Evolutionary conservation across 2,797 vertebrate species (phyloP), one percentile per base, ranked within the genome.

Genomic region (Pitangus sulphuratus): DNA sequence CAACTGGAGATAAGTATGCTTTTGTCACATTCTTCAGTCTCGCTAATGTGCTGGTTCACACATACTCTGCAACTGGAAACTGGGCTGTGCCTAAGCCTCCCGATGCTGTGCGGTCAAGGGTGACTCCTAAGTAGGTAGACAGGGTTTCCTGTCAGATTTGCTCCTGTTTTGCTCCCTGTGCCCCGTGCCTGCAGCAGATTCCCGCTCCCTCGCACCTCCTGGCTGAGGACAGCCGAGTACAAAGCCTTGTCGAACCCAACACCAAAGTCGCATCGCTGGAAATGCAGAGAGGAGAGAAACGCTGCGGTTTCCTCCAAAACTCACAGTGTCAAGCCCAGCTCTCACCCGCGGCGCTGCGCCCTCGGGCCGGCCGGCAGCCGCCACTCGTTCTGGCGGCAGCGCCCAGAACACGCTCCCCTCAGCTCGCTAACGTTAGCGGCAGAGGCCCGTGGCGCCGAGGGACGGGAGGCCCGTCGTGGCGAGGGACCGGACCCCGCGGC

Each of bases 391-490:
- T 16, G 60, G 60, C 33, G 12, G 65, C 11, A 31, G 12, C 2
- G 5, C 3, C 11, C 37, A 4, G 45, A 25, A 1, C n/a, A 0
- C 1, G 12, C 1, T 22, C 5, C 70, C 15, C 11, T 14, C 33
- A 13, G 22, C 22, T 47, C 7, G 45, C 13, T 5, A 47, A 8
- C 6, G 44, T 30, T 4, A 3, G 2, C 6, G 2, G 48, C 68
- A 2, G 58, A 2, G 45, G 42, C 42, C 12, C 21, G 30, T 1
- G 4, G 39, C 30, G 26, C 35, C 6, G 51, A 10, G 50, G 31
- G 12, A 2, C 21, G 3, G 53, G 1, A 20, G 20, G 42, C 42
- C 12, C 21, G 25, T 1, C 3, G 39, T n/a, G 39, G 15, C 6
- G 50, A 9, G 48, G 28, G 12, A 1, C 18, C 3, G 53, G 1